phyloP scores from a whole-genome alignment of 2,797 vertebrate species.

The Momotus momota region DNA sequence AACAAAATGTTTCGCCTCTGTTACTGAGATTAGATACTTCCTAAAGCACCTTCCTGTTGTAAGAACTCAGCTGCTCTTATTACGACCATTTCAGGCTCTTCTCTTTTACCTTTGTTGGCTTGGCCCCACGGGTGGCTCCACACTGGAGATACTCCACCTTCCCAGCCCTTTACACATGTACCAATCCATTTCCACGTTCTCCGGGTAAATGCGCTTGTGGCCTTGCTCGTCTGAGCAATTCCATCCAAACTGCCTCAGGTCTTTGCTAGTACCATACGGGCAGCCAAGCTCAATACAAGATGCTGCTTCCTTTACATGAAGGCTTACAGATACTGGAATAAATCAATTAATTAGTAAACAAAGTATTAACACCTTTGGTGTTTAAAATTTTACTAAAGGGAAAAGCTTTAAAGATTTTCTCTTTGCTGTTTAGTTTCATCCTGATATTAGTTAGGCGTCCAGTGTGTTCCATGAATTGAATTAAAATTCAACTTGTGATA shows the following conservation, averaged over 20 bases:
- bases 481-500: background rate
- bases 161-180: background rate
- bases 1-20: background rate
- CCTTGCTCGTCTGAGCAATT: background rate
- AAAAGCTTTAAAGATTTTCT: background rate
- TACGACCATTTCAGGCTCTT: background rate
- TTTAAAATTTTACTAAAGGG: background rate
- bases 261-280: background rate
- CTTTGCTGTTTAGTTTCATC: background rate
- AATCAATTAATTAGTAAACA: background rate
- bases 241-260: background rate
- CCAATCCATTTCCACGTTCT: background rate
- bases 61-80: background rate
- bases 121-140: background rate
- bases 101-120: background rate
- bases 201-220: accelerated
- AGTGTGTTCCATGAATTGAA: background rate
- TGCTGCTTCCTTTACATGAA: background rate
- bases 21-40: background rate
- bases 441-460: background rate
- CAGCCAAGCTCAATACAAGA: background rate
- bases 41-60: background rate
- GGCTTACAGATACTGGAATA: accelerated
- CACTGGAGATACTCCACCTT: background rate
- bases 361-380: background rate